Percentiles rank a stretch among this genome's conserved stretches.
phyloP scores from a whole-genome alignment of 2,888 invertebrate species.

The Polylopha cassiicola region DNA sequence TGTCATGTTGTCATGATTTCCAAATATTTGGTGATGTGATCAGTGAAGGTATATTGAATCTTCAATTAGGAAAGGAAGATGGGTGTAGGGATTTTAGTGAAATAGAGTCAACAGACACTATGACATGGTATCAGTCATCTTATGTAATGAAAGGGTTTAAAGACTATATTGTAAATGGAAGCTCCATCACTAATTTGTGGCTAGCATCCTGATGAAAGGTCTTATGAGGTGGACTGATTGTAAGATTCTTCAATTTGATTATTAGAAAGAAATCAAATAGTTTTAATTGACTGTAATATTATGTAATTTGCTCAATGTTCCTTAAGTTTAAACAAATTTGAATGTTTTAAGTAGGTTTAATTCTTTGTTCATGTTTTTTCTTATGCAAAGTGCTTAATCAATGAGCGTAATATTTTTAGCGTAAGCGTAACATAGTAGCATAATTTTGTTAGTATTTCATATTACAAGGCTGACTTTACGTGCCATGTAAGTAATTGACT shows the following conservation, averaged over 20 bases:
- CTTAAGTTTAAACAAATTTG: too few species aligned
- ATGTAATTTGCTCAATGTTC: too few species aligned
- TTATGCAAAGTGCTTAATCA: too few species aligned
- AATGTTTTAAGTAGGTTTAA: too few species aligned
- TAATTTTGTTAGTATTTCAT: neutral
- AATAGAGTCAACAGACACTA: conserved; percentile 53
- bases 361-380: too few species aligned
- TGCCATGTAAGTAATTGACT: conserved; percentile 7
- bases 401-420: too few species aligned
- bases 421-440: too few species aligned
- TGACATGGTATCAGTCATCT: conserved; percentile 74
- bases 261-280: too few species aligned
- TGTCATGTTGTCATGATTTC: conserved; percentile 61
- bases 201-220: conserved; percentile 32
- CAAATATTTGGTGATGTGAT: conserved; percentile 59
- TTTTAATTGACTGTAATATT: too few species aligned
- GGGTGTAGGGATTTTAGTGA: conserved; percentile 41
- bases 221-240: neutral
- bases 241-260: too few species aligned
- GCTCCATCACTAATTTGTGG: conserved; percentile 74
- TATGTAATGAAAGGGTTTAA: conserved; percentile 77
- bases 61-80: conserved; percentile 31
- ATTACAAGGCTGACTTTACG: conserved; percentile 3
- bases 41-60: conserved; percentile 33
- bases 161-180: conserved; percentile 74